These are phyloP conservation scores for Todus mexicanus DNA, from an alignment of 2,797 vertebrate species.

Conservation along the genomic window DNA sequence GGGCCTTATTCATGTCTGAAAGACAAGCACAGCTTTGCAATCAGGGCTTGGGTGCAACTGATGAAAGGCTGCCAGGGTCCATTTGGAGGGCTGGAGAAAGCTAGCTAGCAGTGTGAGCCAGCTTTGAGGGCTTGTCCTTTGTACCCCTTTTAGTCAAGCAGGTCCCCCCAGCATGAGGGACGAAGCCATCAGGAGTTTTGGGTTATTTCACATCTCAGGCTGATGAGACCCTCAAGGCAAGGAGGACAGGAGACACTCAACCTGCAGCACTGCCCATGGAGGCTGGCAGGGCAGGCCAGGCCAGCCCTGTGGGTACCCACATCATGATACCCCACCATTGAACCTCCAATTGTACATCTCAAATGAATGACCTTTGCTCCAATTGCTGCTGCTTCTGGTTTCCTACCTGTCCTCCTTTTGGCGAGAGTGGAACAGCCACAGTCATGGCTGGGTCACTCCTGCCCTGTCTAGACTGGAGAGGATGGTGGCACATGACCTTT, in stretches of 20 bases:
- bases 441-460: not conserved
- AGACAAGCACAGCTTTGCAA: not conserved
- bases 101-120: not conserved
- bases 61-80: not conserved
- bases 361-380: not conserved
- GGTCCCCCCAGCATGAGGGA: fast-evolving
- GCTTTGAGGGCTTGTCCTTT: not conserved
- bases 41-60: not conserved
- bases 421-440: not conserved
- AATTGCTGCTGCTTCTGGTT: not conserved
- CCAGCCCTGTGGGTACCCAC: not conserved
- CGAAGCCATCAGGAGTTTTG: not conserved
- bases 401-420: not conserved
- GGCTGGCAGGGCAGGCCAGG: not conserved
- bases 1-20: not conserved
- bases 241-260: not conserved
- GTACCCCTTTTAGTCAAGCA: fast-evolving
- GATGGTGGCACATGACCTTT: not conserved
- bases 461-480: not conserved
- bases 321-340: fast-evolving
- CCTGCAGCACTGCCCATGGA: not conserved
- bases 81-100: not conserved
- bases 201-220: not conserved
- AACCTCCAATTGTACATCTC: not conserved
- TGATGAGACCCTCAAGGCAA: not conserved